Evolutionary conservation across 2,888 invertebrate species (phyloP).

Genomic region (Crematogaster levior): DNA sequence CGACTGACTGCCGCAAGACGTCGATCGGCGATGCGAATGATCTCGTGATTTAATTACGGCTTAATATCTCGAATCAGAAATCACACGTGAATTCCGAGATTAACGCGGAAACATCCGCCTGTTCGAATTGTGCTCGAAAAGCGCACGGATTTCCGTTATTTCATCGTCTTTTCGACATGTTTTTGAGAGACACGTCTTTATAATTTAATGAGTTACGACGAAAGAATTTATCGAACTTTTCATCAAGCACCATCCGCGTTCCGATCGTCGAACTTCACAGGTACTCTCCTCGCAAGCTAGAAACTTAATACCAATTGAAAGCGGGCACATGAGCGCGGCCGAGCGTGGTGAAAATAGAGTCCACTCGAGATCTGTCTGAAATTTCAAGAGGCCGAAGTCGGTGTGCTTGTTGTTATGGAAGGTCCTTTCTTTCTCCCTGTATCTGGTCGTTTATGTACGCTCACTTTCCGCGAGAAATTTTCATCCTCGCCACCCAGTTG

Average conservation of each 20-base stretch:
- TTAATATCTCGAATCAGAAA: not conserved
- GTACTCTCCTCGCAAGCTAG: not conserved
- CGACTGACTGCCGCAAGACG: not conserved
- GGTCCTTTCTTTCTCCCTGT: not conserved
- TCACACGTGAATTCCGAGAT: not conserved
- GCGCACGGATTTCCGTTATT: not conserved
- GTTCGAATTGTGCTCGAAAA: not conserved
- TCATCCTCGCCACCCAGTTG: conserved; percentile 12
- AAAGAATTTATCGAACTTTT: conserved; percentile 17
- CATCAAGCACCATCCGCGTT: conserved; percentile 2
- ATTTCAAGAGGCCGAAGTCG: conserved; percentile 41
- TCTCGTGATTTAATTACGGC: conserved; percentile 21
- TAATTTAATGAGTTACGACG: conserved; percentile 17
- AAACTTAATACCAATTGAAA: conserved; percentile 45
- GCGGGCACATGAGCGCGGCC: conserved; percentile 9
- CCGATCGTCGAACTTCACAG: conserved; percentile 25
- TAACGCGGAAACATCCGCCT: not conserved
- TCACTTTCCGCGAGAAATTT: conserved; percentile 14
- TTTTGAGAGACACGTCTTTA: not conserved
- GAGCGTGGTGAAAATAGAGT: conserved; percentile 50
- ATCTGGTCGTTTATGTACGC: not conserved
- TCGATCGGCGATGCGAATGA: conserved; percentile 2
- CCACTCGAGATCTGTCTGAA: conserved; percentile 43
- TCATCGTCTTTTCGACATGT: not conserved
- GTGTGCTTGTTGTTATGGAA: conserved; percentile 24